Evolutionary conservation across 2,888 invertebrate genomes (phyloP).

Genomic region (Bombylius major): DNA sequence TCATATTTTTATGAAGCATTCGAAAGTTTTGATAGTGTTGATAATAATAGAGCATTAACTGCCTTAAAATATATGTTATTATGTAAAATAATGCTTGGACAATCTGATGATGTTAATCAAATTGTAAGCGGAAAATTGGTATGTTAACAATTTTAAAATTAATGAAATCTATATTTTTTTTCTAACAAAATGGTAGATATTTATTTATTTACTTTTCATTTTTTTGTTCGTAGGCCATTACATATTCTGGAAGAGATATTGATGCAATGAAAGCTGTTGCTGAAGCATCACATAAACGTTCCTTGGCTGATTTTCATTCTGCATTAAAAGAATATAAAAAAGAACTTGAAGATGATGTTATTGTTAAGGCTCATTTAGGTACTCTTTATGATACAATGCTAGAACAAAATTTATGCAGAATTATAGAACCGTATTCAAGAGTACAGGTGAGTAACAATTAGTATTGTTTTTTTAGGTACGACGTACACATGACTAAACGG

Average conservation of each 20-base stretch:
- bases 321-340: slow-evolving; percentile 74
- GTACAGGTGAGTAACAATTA: slow-evolving; percentile 53
- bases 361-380: slow-evolving; percentile 92
- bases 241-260: slow-evolving; percentile 88
- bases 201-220: background rate
- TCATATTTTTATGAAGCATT: slow-evolving; percentile 99
- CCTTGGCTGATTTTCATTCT: slow-evolving; percentile 90
- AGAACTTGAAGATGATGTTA: slow-evolving; percentile 90
- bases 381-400: slow-evolving; percentile 96
- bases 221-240: slow-evolving; percentile 52
- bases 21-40: slow-evolving; percentile 95
- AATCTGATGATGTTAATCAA: slow-evolving; percentile 89
- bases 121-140: slow-evolving; percentile 88
- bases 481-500: too few species aligned
- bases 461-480: background rate
- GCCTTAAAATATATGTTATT: slow-evolving; percentile 99
- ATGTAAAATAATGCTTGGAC: slow-evolving; percentile 96
- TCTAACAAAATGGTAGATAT: background rate
- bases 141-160: slow-evolving; percentile 14
- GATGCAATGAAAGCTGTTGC: slow-evolving; percentile 98
- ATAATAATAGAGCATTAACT: slow-evolving; percentile 78
- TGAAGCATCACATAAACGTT: slow-evolving; percentile 89
- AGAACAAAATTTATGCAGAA: slow-evolving; percentile 96
- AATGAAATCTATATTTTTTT: background rate
- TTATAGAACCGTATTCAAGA: slow-evolving; percentile 96